Evolutionary conservation across 1,140 invertebrate species (phyloP).

Genomic region (Euglossa dilemma): DNA sequence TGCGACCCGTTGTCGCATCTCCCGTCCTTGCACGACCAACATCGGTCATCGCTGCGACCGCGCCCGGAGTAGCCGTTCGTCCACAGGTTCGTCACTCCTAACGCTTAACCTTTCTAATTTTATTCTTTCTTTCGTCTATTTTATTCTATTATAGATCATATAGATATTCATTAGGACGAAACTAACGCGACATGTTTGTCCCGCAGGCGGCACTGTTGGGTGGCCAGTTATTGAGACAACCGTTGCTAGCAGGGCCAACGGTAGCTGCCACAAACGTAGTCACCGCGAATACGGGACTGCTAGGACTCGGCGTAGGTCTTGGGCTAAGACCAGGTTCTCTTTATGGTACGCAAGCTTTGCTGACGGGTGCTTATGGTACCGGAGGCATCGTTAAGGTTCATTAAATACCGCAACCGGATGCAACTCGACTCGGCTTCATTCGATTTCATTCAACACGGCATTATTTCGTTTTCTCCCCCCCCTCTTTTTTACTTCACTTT

Average conservation of each 20-base stretch:
- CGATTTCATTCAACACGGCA: background rate
- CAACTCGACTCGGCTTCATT: background rate
- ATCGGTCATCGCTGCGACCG: conserved; percentile 50
- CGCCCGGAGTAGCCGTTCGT: conserved; percentile 47
- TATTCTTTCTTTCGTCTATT: too few relatives aligned
- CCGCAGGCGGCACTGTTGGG: conserved; percentile 10
- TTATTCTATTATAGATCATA: too few relatives aligned
- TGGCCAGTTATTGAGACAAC: conserved; percentile 38
- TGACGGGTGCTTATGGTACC: conserved; percentile 57
- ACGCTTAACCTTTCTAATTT: background rate
- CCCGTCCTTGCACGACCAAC: conserved; percentile 43
- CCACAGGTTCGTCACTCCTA: conserved; percentile 41
- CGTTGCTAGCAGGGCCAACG: conserved; percentile 4
- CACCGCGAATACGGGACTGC: conserved; percentile 21
- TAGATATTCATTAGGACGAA: background rate
- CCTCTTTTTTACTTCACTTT: background rate
- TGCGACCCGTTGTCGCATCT: conserved; percentile 47
- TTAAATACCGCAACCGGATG: conserved; percentile 25
- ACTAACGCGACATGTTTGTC: background rate
- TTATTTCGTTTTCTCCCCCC: background rate
- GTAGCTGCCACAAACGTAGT: conserved; percentile 43
- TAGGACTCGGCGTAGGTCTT: conserved; percentile 42
- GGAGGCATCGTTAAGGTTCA: conserved; percentile 61
- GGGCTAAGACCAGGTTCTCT: conserved; percentile 57
- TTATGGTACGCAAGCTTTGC: conserved; percentile 55